A percentile compares a stretch with the other conserved stretches of the same genome.
These are phyloP conservation scores for Drosophila mulleri DNA, from an alignment of 2,888 invertebrate species.

Conservation along the genomic window DNA sequence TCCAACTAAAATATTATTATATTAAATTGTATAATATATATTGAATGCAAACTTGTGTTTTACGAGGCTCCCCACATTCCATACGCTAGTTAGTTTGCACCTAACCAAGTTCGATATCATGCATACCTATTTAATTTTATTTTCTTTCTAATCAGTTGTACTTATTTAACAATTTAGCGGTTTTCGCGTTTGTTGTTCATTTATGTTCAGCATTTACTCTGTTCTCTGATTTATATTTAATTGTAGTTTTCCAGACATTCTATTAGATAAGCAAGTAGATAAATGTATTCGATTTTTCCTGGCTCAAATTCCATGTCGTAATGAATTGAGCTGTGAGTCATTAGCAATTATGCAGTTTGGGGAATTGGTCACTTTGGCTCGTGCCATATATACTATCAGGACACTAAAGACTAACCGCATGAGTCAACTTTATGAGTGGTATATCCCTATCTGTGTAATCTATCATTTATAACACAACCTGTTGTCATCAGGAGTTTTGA, in stretches of 20 bases:
- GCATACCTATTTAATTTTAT: background rate
- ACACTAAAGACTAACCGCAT: background rate
- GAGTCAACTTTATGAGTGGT: constrained; percentile 2
- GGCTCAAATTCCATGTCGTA: background rate
- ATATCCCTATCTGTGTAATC: background rate
- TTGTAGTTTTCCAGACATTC: background rate
- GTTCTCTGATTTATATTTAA: constrained; percentile 4
- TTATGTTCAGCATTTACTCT: background rate
- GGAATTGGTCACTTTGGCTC: background rate
- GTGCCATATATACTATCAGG: background rate
- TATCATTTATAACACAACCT: background rate
- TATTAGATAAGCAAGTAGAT: constrained; percentile 26
- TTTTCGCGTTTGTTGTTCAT: background rate
- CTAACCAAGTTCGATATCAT: background rate
- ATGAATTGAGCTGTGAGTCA: constrained; percentile 26
- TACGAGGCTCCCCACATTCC: background rate
- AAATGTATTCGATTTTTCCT: background rate
- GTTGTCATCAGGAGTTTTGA: background rate
- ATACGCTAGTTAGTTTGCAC: background rate
- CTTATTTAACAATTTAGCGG: constrained; percentile 9
- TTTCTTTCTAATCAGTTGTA: constrained; percentile 5
- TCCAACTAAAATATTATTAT: too few species aligned
- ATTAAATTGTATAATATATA: background rate
- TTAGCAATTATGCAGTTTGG: constrained; percentile 15
- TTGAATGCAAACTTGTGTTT: background rate